phyloP scores from a whole-genome alignment of 2,113 vertebrate genomes.

The Pomatorhinus ruficollis region DNA sequence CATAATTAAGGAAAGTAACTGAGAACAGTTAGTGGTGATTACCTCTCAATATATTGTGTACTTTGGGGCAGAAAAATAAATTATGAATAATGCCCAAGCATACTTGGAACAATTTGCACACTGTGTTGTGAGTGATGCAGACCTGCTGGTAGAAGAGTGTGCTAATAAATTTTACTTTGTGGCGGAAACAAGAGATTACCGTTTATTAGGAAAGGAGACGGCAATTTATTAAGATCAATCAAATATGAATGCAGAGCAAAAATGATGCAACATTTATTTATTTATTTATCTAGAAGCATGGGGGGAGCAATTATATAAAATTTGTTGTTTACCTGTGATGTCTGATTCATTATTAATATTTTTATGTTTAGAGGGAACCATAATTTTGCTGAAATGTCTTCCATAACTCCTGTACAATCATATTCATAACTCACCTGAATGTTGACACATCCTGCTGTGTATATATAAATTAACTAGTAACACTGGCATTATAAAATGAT shows the following conservation, averaged over 20 bases:
- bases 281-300: constrained; percentile 51
- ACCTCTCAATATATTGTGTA: constrained; percentile 64
- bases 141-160: constrained; percentile 37
- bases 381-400: constrained; percentile 73
- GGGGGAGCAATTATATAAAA: constrained; percentile 5
- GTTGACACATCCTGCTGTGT: constrained; percentile 65
- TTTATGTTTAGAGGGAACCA: constrained; percentile 68
- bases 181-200: constrained; percentile 70
- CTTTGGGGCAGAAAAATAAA: constrained; percentile 70
- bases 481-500: constrained; percentile 70
- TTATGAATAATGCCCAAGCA: constrained; percentile 59
- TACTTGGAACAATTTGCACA: constrained; percentile 52
- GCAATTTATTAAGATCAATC: constrained; percentile 70
- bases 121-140: constrained; percentile 45
- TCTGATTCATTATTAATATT: constrained; percentile 71
- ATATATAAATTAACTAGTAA: constrained; percentile 69
- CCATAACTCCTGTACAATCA: constrained; percentile 54
- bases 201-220: constrained; percentile 69
- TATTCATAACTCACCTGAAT: constrained; percentile 69
- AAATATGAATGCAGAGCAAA: constrained; percentile 31
- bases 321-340: constrained; percentile 64
- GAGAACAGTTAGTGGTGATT: constrained; percentile 64
- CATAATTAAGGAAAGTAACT: constrained; percentile 54
- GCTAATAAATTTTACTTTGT: constrained; percentile 68
- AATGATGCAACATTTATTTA: constrained; percentile 37